Evolutionary conservation across 2,797 vertebrate species (phyloP).

Genomic region (Podarcis lilfordi): DNA sequence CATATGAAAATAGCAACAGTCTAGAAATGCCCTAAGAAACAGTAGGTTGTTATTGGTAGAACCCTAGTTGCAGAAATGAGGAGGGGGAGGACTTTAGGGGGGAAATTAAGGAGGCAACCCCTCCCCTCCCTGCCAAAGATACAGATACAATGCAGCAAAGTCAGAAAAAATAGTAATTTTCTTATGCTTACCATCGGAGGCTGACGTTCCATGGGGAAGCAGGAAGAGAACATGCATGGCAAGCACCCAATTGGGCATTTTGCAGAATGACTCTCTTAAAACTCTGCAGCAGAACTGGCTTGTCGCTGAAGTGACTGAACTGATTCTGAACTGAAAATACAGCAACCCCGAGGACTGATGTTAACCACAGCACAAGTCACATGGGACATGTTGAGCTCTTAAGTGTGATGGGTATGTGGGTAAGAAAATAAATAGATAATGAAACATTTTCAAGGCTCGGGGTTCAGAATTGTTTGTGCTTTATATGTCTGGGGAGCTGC

Average conservation of each 20-base stretch:
- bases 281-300: neutral
- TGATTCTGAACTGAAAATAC: neutral
- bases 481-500: neutral
- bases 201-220: neutral
- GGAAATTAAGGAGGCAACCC: too few species aligned
- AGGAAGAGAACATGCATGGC: neutral
- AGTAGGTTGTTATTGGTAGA: too few species aligned
- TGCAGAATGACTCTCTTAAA: neutral
- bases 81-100: too few species aligned
- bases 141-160: neutral
- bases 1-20: too few species aligned
- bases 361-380: neutral
- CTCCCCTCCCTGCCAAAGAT: too few species aligned
- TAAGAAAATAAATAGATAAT: neutral
- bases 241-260: constrained; percentile 4
- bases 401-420: neutral
- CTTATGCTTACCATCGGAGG: constrained; percentile 10
- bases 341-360: neutral
- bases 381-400: neutral
- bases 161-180: neutral
- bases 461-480: neutral
- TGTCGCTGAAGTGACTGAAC: neutral
- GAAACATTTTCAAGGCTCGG: neutral
- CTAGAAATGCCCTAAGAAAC: too few species aligned
- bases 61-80: too few species aligned